Evolutionary conservation across 2,797 vertebrate species (phyloP).

Genomic region (Anguilla obscura): DNA sequence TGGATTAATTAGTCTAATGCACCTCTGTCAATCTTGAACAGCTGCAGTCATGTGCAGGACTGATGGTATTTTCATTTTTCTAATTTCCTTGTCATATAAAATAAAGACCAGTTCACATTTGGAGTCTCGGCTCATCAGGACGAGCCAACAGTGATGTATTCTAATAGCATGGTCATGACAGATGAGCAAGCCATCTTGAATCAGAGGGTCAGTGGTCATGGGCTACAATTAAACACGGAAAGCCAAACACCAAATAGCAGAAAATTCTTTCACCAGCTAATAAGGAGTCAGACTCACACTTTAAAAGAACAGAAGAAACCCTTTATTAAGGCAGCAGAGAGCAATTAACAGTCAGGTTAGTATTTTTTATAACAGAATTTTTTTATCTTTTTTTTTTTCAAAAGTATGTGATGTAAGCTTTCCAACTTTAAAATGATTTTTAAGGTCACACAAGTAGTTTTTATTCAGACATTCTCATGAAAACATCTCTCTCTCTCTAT

Average conservation of each 20-base stretch:
- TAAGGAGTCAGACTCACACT: not conserved
- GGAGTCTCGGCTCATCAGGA: not conserved
- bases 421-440: not conserved
- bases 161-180: not conserved
- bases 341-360: not conserved
- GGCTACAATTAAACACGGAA: not conserved
- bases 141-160: not conserved
- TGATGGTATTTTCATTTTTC: not conserved
- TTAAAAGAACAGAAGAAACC: not conserved
- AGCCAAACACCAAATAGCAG: not conserved
- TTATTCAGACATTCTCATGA: too few species aligned
- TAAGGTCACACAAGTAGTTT: not conserved
- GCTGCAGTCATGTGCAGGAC: not conserved
- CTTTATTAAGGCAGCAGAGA: not conserved
- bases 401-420: too few species aligned
- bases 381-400: too few species aligned
- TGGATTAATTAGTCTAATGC: not conserved
- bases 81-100: not conserved
- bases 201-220: not conserved
- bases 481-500: too few species aligned
- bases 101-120: not conserved
- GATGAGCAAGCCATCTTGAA: not conserved
- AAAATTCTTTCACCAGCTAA: not conserved
- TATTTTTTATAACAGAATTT: too few species aligned
- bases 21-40: not conserved